Conservation (phyloP, 2,888 invertebrate genomes). For the Drosophila infuscata region DNA sequence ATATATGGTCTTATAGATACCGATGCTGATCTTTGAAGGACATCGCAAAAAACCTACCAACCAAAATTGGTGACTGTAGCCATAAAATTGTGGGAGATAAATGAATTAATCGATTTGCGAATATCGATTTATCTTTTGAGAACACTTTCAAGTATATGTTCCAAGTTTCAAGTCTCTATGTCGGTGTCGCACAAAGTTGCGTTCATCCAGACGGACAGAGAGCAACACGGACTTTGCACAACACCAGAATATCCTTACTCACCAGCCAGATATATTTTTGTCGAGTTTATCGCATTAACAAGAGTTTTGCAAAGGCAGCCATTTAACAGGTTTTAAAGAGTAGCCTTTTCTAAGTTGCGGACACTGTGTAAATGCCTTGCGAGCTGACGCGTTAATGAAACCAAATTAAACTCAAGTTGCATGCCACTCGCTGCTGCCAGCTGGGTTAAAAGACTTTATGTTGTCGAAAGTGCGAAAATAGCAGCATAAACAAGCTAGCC, state of each 20-base stretch:
- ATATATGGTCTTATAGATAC: no score
- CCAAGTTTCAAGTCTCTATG: no score
- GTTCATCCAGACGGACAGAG: no score
- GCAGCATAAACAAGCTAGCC: conserved; percentile 43
- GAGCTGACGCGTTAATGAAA: conserved; percentile 71
- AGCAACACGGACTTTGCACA: no score
- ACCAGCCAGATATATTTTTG: not conserved
- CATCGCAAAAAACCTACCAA: no score
- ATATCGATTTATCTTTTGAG: no score
- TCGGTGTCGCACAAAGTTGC: no score
- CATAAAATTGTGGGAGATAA: no score
- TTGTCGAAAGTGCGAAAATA: conserved; percentile 74
- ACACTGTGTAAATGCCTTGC: conserved; percentile 16
- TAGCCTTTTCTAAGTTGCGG: not conserved
- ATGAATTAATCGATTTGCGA: no score
- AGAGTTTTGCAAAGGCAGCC: conserved; percentile 9
- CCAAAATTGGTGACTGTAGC: no score
- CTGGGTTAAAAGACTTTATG: conserved; percentile 63
- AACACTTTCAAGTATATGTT: no score
- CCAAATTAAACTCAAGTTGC: conserved; percentile 63
- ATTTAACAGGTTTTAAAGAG: conserved; percentile 21
- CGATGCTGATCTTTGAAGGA: no score
- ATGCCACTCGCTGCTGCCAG: conserved; percentile 28
- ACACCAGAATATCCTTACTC: not conserved
- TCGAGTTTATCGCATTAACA: not conserved